Base-by-base conservation (phyloP, 2,888 invertebrate genomes). In the Chloromyia formosa region DNA sequence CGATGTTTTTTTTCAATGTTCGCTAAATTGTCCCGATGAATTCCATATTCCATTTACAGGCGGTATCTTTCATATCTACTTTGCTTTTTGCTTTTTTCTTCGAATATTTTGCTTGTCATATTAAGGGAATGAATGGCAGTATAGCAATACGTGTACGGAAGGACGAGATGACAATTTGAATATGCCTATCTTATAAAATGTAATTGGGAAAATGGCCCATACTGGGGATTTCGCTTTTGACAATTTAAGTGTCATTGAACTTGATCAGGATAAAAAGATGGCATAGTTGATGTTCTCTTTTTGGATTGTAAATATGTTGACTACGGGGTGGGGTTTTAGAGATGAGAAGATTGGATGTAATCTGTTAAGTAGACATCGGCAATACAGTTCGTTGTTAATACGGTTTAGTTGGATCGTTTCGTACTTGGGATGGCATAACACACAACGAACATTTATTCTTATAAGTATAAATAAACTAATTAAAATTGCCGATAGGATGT, bases 201-300 rank as follows among this genome's bases (percentile, higher is more conserved):
- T 71, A 71, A 71, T 71, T 71, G 14, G 7, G 71, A 40, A 71
- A 71, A 71, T 71, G 71, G 56, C 12, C 53, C 40, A 56, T 54
- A 22, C 54, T 56, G 54, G n/a, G n/a, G 69, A 69, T 71, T 58
- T 42, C 35, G 16, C 23, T 58, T 71, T 71, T 71, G 71, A 71
- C 71, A 71, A 71, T 71, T 71, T 56, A 71, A 71, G 71, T 56
- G 71, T 71, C 71, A 56, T 71, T 71, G 71, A 71, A 71, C 71
- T 56, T 58, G 56, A 71, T 71, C 58, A 58, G 56, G 58, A 71
- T 71, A 56, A 56, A 58, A 56, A 22, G 27, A 35, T 2, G 66
- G 66, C 49, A 27, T 14, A 49, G n/a, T n/a, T 14, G 27, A 4
- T 4, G 2, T 35, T 35, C 27, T 35, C 27, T 35, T 35, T 49